A percentile compares a stretch with the other conserved stretches of the same genome.
Conservation (phyloP, 1,140 invertebrate genomes). For the Coptotermes formosanus region DNA sequence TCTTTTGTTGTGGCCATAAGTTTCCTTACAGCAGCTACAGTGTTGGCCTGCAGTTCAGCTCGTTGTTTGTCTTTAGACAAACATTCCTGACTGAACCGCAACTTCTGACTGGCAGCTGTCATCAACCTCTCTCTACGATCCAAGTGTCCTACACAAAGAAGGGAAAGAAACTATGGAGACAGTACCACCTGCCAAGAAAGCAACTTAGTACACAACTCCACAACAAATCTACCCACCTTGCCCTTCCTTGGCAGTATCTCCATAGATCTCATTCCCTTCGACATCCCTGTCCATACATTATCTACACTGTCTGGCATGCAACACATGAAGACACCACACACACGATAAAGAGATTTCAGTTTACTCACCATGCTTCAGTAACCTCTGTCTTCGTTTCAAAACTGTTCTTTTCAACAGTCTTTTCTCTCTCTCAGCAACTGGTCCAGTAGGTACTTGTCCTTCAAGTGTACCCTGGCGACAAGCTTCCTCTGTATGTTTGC, state of each 20-base stretch:
- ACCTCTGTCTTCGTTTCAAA: slow-evolving; percentile 10
- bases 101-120: neutral
- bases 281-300: neutral
- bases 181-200: neutral
- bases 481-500: slow-evolving; percentile 44
- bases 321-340: neutral
- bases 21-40: slow-evolving; percentile 43
- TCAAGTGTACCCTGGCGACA: slow-evolving; percentile 39
- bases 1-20: slow-evolving; percentile 44
- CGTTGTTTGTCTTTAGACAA: slow-evolving; percentile 20
- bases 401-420: neutral
- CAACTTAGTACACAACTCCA: neutral
- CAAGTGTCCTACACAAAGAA: slow-evolving; percentile 10
- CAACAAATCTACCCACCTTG: neutral
- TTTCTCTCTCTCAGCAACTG: slow-evolving; percentile 36
- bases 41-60: slow-evolving; percentile 29
- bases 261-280: slow-evolving; percentile 1
- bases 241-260: neutral
- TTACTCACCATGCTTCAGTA: neutral
- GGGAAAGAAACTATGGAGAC: neutral
- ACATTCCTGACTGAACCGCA: neutral
- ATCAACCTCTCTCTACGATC: slow-evolving; percentile 11
- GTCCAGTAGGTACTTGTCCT: slow-evolving; percentile 38
- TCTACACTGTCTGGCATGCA: neutral
- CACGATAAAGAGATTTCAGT: neutral